Evolutionary conservation across 2,113 vertebrate genomes (phyloP).

Genomic region (Neoarius graeffei): DNA sequence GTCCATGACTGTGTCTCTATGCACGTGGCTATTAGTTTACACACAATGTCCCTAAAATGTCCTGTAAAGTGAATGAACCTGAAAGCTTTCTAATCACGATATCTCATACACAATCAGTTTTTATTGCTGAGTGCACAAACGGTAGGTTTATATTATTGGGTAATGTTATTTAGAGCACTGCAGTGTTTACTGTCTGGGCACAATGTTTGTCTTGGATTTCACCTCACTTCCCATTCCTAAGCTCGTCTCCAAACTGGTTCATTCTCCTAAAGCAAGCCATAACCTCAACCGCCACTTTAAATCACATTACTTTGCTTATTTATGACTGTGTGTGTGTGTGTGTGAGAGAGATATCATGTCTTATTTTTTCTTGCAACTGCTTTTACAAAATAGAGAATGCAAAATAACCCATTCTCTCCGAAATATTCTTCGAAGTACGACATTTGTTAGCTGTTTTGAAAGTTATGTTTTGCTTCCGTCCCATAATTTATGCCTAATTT

Average conservation of each 20-base stretch:
- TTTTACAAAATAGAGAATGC: background rate
- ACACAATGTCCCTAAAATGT: background rate
- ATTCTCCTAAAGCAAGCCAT: background rate
- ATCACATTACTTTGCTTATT: background rate
- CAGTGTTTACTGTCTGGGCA: constrained; percentile 2
- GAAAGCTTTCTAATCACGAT: constrained; percentile 27
- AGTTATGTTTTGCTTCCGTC: background rate
- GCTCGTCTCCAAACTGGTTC: background rate
- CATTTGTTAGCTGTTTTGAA: background rate
- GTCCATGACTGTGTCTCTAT: constrained; percentile 1
- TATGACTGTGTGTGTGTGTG: background rate
- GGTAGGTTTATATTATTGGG: background rate
- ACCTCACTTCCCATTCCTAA: background rate
- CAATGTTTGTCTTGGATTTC: background rate
- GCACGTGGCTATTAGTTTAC: background rate
- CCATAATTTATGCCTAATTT: background rate
- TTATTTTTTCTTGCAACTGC: background rate
- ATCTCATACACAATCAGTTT: background rate
- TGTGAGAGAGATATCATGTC: background rate
- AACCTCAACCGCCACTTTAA: background rate
- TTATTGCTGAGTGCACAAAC: background rate
- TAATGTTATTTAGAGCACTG: constrained; percentile 7
- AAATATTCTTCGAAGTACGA: background rate
- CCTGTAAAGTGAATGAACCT: background rate
- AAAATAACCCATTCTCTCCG: background rate